Base-by-base conservation (phyloP, 2,888 invertebrate species). In the Drosophila paracracens region DNA sequence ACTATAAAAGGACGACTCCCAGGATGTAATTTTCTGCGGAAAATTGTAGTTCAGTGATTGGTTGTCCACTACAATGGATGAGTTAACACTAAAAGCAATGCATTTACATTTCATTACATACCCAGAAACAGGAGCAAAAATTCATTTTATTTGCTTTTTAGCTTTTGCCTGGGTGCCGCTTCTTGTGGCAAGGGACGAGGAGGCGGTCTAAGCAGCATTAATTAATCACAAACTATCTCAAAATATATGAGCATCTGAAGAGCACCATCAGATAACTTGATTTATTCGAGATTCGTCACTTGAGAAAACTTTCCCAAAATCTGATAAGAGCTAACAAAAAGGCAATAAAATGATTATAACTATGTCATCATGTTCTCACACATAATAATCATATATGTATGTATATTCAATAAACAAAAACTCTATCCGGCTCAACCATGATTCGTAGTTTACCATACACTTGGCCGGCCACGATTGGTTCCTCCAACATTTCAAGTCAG, bases 181-280 rank as follows among this genome's bases (percentile, higher is more conserved):
- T 68, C 67, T 70, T 60, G 50, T 74, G 62, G 18, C 21, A n/a
- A 10, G 36, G 36, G 7, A 1, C 16, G 0, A 33, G 4, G 35
- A 4, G 35, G 35, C 13, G 36, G 31, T 16, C 61, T 40, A 35
- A 18, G 54, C 21, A 38, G 38, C 21, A 72, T 66, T 71, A 64
- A 61, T 75, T 71, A 63, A 70, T 64, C 5, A 2, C n/a, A 74
- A 66, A 38, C 48, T 52, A 74, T 74, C 38, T 62, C 60, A 54
- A 29, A 50, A 50, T 52, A 67, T 53, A 11, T 46, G n/a, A n/a
- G 33, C 36, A 62, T 43, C 60, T 25, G n/a, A 40, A n/a, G 43
- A 43, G n/a, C 27, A 25, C 18, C 25, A 53, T 38, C 61, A 13
- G 43, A 38, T 27, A 18, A 29, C 18, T 18, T 4, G 58, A 62